Conservation (phyloP, 1,140 invertebrate genomes). For the Leptestheria dahalacensis region DNA sequence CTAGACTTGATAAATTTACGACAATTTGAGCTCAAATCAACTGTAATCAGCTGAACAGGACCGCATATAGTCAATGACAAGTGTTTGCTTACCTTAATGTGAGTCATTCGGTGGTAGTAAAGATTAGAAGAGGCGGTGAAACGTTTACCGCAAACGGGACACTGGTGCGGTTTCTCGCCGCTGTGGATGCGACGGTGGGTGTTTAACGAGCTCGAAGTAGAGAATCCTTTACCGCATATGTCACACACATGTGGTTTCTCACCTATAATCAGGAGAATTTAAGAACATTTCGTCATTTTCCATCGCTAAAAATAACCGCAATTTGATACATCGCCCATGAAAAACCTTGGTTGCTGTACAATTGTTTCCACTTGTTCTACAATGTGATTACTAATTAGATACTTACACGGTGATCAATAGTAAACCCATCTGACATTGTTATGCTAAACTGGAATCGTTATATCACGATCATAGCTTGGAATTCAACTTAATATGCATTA, state of each 20-base stretch:
- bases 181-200: constrained; percentile 90
- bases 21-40: background rate
- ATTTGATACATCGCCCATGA: background rate
- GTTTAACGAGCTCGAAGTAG: constrained; percentile 85
- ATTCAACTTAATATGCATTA: no score
- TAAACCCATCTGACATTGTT: no score
- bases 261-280: constrained; percentile 45
- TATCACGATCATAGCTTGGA: no score
- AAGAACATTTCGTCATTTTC: background rate
- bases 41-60: background rate
- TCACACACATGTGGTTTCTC: constrained; percentile 94
- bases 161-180: constrained; percentile 89
- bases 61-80: background rate
- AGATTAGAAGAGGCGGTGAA: constrained; percentile 93
- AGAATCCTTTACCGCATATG: constrained; percentile 90
- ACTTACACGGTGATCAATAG: no score
- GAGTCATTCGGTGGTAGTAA: constrained; percentile 96
- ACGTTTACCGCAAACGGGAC: constrained; percentile 84
- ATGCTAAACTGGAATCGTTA: no score
- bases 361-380: no score
- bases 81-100: constrained; percentile 71
- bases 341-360: no score
- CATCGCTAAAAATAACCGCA: background rate
- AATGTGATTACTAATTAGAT: no score
- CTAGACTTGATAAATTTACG: background rate